A percentile compares a stretch with the other conserved stretches of the same genome.
These are phyloP conservation scores for Vanessa cardui DNA, from an alignment of 2,888 invertebrate genomes.

Conservation along the genomic window DNA sequence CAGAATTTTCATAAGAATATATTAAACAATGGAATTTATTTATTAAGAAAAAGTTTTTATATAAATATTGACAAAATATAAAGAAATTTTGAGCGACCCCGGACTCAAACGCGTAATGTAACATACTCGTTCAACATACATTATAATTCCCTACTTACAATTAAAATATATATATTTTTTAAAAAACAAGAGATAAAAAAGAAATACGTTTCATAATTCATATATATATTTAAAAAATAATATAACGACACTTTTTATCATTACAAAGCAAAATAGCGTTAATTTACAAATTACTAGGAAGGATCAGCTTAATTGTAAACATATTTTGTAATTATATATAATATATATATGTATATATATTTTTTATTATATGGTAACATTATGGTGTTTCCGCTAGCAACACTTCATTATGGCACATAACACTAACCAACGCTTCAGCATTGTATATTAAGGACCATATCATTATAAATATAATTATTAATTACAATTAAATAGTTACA, in stretches of 20 bases:
- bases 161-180: slow-evolving; percentile 65
- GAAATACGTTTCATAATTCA: slow-evolving; percentile 60
- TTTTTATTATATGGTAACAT: slow-evolving; percentile 75
- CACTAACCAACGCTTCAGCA: slow-evolving; percentile 60
- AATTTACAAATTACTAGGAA: slow-evolving; percentile 66
- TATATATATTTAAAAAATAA: slow-evolving; percentile 65
- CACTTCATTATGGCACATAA: slow-evolving; percentile 78
- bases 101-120: slow-evolving; percentile 46
- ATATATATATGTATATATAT: slow-evolving; percentile 25
- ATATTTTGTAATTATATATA: slow-evolving; percentile 49
- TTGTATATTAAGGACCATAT: slow-evolving; percentile 78
- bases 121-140: slow-evolving; percentile 59
- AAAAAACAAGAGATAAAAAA: slow-evolving; percentile 58
- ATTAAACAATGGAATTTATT: slow-evolving; percentile 1
- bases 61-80: slow-evolving; percentile 16
- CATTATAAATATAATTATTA: slow-evolving; percentile 34
- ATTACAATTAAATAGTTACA: slow-evolving; percentile 27
- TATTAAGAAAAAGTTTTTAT: not conserved
- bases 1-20: not conserved
- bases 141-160: slow-evolving; percentile 76
- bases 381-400: slow-evolving; percentile 79
- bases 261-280: slow-evolving; percentile 75
- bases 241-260: slow-evolving; percentile 58
- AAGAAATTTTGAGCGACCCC: slow-evolving; percentile 47
- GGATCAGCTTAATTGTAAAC: slow-evolving; percentile 58